A percentile compares a stretch with the other conserved stretches of the same genome.
Evolutionary conservation across 2,888 invertebrate genomes (phyloP).

Genomic region (Agrotis segetum): DNA sequence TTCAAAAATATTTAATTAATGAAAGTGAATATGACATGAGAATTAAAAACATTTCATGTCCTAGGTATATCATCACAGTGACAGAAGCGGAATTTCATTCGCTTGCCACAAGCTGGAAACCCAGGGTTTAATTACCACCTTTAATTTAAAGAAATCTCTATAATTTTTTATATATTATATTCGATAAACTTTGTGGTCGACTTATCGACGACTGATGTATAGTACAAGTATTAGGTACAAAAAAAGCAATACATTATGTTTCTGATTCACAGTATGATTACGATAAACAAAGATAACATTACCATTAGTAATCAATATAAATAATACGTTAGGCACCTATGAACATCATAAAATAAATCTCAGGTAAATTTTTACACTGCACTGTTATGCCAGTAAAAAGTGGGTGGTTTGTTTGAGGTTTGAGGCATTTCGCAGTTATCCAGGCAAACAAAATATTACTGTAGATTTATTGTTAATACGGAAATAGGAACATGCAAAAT

Average conservation of each 20-base stretch:
- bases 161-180: no score
- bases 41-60: slow-evolving; percentile 29
- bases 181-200: slow-evolving; percentile 15
- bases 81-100: neutral
- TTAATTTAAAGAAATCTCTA: slow-evolving; percentile 35
- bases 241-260: slow-evolving; percentile 21
- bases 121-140: no score
- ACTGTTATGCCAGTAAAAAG: slow-evolving; percentile 23
- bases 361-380: slow-evolving; percentile 40
- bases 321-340: slow-evolving; percentile 7
- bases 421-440: slow-evolving; percentile 32
- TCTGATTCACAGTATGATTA: slow-evolving; percentile 45
- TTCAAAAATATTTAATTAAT: slow-evolving; percentile 54
- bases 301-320: slow-evolving; percentile 28
- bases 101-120: neutral
- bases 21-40: slow-evolving; percentile 23
- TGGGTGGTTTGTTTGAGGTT: slow-evolving; percentile 34
- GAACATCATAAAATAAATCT: neutral
- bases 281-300: slow-evolving; percentile 32
- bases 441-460: slow-evolving; percentile 30
- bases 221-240: neutral
- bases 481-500: slow-evolving; percentile 56
- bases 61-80: neutral
- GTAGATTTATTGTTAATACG: slow-evolving; percentile 57
- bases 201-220: slow-evolving; percentile 13